Evolutionary conservation across 2,113 vertebrate genomes (phyloP).

Genomic region (Alligator sinensis): DNA sequence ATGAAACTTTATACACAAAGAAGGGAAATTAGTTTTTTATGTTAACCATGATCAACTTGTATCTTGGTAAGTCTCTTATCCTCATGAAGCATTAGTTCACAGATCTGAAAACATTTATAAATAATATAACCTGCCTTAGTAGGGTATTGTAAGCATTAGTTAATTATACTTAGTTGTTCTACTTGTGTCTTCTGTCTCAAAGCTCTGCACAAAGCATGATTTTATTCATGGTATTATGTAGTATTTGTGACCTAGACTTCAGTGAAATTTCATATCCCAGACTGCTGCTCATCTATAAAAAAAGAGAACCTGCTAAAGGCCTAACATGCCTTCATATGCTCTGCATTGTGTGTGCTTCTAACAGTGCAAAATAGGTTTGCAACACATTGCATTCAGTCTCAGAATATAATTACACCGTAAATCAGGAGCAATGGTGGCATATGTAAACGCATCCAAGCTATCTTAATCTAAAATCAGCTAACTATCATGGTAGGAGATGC

Average conservation of each 20-base stretch:
- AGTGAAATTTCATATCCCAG: background rate
- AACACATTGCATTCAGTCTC: background rate
- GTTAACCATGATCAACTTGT: background rate
- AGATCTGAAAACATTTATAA: background rate
- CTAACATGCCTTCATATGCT: background rate
- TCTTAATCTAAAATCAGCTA: background rate
- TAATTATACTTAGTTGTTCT: background rate
- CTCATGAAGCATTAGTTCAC: background rate
- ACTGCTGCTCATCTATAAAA: background rate
- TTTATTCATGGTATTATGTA: background rate
- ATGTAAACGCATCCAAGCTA: background rate
- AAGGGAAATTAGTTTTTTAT: constrained; percentile 15
- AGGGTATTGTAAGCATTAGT: background rate
- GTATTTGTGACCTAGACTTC: background rate
- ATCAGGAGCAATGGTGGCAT: background rate
- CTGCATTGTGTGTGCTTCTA: background rate
- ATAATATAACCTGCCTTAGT: background rate
- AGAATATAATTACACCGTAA: background rate
- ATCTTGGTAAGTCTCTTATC: background rate
- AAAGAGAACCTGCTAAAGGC: background rate
- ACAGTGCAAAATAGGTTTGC: background rate
- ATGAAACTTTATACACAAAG: background rate
- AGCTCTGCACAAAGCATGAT: background rate
- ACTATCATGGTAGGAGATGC: background rate
- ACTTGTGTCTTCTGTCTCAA: too few species aligned